Percentiles rank a stretch among this genome's conserved stretches.
Evolutionary conservation across 2,113 vertebrate species (phyloP).

Genomic region (Rattus rattus): DNA sequence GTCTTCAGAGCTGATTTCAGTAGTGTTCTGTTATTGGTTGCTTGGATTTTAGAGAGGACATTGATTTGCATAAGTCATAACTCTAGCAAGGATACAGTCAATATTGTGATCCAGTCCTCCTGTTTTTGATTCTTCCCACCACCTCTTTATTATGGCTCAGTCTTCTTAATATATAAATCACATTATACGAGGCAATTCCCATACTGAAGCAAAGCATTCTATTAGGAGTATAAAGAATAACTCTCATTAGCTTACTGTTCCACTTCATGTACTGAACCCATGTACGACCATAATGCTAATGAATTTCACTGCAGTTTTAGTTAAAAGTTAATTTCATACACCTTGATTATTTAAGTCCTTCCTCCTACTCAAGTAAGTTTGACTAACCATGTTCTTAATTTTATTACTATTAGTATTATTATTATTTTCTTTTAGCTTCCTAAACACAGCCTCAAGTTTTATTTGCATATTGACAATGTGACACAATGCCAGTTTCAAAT

Average conservation of each 20-base stretch:
- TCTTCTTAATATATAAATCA: neutral
- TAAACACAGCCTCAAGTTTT: neutral
- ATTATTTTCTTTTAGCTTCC: neutral
- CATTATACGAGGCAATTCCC: neutral
- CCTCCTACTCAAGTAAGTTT: neutral
- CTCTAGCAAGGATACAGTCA: neutral
- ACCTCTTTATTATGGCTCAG: neutral
- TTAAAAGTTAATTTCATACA: neutral
- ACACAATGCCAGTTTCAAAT: neutral
- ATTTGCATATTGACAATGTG: neutral
- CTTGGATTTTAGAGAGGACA: constrained; percentile 2
- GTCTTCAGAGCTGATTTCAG: neutral
- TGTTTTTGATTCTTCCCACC: neutral
- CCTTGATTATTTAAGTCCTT: neutral
- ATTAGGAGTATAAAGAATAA: neutral
- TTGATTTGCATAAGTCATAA: neutral
- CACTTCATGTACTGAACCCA: neutral
- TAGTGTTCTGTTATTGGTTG: neutral
- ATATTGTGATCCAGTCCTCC: neutral
- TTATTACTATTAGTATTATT: neutral
- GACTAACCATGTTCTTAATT: neutral
- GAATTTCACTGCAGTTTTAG: neutral
- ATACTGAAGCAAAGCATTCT: neutral
- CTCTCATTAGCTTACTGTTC: neutral
- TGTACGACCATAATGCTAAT: neutral